A percentile compares a stretch with the other conserved stretches of the same genome.
phyloP scores from a whole-genome alignment of 2,113 vertebrate genomes.

The Verasper variegatus region DNA sequence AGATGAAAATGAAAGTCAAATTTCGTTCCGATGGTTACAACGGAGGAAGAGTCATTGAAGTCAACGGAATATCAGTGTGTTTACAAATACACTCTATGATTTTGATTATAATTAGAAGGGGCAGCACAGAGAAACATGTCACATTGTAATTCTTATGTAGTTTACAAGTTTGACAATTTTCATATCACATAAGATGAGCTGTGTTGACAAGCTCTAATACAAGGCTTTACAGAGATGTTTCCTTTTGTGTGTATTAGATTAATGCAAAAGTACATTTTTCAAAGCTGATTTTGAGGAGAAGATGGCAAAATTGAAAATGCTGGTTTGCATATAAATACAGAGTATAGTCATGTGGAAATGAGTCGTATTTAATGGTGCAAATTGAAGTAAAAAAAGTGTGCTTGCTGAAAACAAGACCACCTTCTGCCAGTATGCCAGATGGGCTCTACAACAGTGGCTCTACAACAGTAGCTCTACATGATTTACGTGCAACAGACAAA shows the following conservation, averaged over 20 bases:
- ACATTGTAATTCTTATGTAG: background rate
- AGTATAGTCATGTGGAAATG: conserved; percentile 20
- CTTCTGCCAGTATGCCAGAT: conserved; percentile 47
- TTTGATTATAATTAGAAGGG: background rate
- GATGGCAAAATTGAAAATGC: background rate
- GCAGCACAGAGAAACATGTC: background rate
- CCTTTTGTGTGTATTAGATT: background rate
- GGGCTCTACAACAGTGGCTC: conserved; percentile 48
- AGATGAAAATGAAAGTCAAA: conserved; percentile 6
- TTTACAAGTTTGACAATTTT: conserved; percentile 1
- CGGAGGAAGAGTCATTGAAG: background rate
- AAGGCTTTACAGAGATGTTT: background rate
- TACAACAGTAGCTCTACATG: conserved; percentile 47
- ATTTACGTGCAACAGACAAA: conserved; percentile 45
- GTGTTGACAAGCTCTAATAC: background rate
- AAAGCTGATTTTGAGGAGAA: background rate
- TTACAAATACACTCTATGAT: background rate
- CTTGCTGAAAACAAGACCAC: conserved; percentile 25
- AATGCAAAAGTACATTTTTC: background rate
- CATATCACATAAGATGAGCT: background rate
- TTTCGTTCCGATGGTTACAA: background rate
- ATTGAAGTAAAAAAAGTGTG: conserved; percentile 10
- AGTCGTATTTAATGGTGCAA: conserved; percentile 38
- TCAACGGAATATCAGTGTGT: background rate
- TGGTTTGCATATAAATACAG: conserved; percentile 5